Conservation (phyloP, 2,113 vertebrate species). For the Ondatra zibethicus region DNA sequence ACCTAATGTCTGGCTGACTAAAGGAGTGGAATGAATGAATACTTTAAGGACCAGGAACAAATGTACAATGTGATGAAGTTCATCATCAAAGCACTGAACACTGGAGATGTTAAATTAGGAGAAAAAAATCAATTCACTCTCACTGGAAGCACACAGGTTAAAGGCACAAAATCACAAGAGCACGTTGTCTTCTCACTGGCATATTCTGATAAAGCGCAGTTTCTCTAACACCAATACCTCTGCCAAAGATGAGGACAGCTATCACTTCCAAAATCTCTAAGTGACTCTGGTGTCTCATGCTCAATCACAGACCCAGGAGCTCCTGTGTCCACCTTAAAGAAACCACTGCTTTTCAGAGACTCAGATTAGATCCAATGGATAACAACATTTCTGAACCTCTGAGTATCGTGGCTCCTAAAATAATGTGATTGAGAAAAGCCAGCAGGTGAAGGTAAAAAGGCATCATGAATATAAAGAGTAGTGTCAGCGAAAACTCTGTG, state of each 20-base stretch:
- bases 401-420: background rate
- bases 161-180: background rate
- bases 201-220: background rate
- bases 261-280: background rate
- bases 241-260: background rate
- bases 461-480: background rate
- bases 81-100: background rate
- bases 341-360: background rate
- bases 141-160: background rate
- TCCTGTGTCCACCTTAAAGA: background rate
- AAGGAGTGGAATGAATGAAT: background rate
- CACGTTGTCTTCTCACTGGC: background rate
- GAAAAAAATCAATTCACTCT: background rate
- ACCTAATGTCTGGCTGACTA: background rate
- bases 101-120: background rate
- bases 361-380: background rate
- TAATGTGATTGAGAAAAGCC: background rate
- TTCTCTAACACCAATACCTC: background rate
- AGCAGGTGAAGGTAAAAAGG: background rate
- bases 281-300: background rate
- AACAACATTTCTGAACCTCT: background rate
- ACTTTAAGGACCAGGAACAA: background rate
- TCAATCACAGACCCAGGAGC: rapidly evolving
- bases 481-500: rapidly evolving
- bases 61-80: background rate